Conservation (phyloP, 2,888 invertebrate genomes). For the Ornithoptera priamus region DNA sequence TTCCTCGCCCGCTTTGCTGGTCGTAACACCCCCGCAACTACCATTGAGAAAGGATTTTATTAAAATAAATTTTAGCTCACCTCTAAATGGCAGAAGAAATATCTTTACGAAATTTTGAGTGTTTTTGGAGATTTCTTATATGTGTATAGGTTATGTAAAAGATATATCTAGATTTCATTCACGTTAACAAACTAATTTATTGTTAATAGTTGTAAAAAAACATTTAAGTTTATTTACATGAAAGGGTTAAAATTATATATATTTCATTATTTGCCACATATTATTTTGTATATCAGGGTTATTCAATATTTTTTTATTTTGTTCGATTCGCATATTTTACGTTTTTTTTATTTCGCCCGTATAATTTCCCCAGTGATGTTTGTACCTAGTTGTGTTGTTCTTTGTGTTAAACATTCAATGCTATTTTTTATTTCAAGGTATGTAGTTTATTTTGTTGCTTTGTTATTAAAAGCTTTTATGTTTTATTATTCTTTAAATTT, state of each 20-base stretch:
- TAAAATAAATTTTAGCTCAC: too few relatives aligned
- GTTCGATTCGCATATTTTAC: conserved; percentile 27
- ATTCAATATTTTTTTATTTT: conserved; percentile 12
- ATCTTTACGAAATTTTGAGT: too few relatives aligned
- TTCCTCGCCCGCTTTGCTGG: too few relatives aligned
- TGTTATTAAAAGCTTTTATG: conserved; percentile 27
- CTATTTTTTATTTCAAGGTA: conserved; percentile 36
- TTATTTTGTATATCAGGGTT: conserved; percentile 1
- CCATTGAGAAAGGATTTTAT: too few relatives aligned
- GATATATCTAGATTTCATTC: too few relatives aligned
- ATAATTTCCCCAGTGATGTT: conserved; percentile 18
- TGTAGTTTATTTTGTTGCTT: conserved; percentile 34
- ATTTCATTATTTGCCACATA: neutral
- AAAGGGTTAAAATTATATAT: neutral
- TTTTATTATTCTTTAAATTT: conserved; percentile 33
- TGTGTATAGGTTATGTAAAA: too few relatives aligned
- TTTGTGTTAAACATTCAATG: conserved; percentile 32
- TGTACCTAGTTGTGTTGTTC: conserved; percentile 31
- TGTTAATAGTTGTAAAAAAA: too few relatives aligned
- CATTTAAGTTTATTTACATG: neutral
- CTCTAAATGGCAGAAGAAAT: too few relatives aligned
- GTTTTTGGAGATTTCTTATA: too few relatives aligned
- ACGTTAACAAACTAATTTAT: too few relatives aligned
- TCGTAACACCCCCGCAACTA: too few relatives aligned
- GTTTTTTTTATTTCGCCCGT: conserved; percentile 32